Base-by-base conservation (phyloP, 1,140 invertebrate genomes). In the Panulirus ornatus region DNA sequence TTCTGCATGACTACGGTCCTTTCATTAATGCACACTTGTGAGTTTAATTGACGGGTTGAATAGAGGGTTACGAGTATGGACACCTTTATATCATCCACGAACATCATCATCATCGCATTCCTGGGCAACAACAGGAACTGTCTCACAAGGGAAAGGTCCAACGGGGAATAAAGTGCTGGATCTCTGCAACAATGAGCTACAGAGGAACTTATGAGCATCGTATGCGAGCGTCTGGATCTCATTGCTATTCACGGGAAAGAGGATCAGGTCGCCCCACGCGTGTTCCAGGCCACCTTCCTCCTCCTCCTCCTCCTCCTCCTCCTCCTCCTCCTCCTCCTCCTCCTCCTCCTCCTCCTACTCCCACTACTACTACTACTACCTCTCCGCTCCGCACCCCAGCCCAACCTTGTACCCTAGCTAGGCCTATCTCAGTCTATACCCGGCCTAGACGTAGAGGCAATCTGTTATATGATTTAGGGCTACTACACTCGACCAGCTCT, bases 21-120 rank as follows among this genome's bases (percentile, higher is more conserved):
- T 75, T 75, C 71, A 75, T 75, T 75, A 75, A 75, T 75, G 71
- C 71, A 9, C 71, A 75, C 71, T 75, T 75, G 71, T 75, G 71
- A 75, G 16, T 40, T n/a, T 75, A 75, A 75, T 75, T 75, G 71
- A 75, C 71, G 71, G 34, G 34, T 75, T 75, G 71, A 75, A 75
- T 75, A 36, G 71, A 66, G 71, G 71, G 71, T 40, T 75, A 75
- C 71, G 71, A 75, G 71, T 42, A 40, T 38, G 71, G 36, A 5
- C 40, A 42, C 71, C 71, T 42, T 75, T 75, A 42, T 75, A 42
- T 75, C 40, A 38, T 42, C 11, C 71, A 3, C 71, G 36, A 36
- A 75, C 71, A 75, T 75, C 71, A 75, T 75, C 71, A 22, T 38
- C 71, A 22, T 38, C 36, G n/a, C 71, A 42, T 75, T 40, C 71